Conservation (phyloP, 92 coral and sea anemone species). For the Actinernus sp. region DNA sequence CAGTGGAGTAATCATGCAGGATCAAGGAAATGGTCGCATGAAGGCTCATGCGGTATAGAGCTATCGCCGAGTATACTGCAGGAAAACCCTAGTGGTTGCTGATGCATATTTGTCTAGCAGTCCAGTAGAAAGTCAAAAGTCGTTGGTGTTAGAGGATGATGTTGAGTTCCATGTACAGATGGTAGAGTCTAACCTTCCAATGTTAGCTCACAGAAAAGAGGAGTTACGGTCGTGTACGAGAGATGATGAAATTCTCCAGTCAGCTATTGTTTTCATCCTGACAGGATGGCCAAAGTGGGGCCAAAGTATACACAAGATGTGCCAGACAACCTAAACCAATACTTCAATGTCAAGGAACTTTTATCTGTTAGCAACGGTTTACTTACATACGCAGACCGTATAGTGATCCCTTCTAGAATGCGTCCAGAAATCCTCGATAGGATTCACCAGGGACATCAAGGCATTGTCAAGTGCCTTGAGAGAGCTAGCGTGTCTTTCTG, state of each 20-base stretch:
- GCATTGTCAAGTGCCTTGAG: no score
- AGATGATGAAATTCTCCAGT: conserved; percentile 17
- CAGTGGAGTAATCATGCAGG: no score
- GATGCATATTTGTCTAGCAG: conserved; percentile 64
- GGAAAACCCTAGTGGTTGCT: conserved; percentile 55
- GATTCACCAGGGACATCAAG: not conserved
- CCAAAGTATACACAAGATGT: not conserved
- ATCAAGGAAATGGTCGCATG: no score
- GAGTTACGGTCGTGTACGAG: conserved; percentile 15
- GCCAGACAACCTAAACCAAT: not conserved
- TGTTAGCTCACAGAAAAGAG: conserved; percentile 10
- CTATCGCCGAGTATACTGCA: conserved; percentile 38
- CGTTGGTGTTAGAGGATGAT: no score
- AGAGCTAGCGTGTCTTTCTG: no score
- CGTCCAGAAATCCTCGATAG: not conserved
- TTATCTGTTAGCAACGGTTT: not conserved
- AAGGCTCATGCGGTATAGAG: conserved; percentile 56
- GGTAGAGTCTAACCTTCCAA: no score
- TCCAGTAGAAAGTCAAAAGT: no score
- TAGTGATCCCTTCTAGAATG: not conserved
- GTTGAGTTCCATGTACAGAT: no score
- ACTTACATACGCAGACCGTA: not conserved
- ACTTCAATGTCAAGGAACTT: not conserved
- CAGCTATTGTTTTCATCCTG: conserved; percentile 3
- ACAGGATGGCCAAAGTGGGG: conserved; percentile 57